Percentiles rank a stretch among this genome's conserved stretches.
These are phyloP conservation scores for Amphiura filiformis DNA, from an alignment of 35 echinoderm and acorn worm species.

Conservation along the genomic window DNA sequence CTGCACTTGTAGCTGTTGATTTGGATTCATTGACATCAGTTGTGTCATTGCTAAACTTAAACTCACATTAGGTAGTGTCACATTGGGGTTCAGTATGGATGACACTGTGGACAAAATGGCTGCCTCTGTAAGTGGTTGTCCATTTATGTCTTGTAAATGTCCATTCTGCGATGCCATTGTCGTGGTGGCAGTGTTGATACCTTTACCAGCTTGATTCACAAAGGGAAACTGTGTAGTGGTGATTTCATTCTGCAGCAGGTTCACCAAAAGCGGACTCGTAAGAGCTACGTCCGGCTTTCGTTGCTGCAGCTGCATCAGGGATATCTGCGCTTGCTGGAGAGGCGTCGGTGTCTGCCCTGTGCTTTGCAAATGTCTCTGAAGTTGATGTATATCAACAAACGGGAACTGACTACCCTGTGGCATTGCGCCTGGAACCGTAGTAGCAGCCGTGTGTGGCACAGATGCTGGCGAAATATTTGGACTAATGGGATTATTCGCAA, in stretches of 20 bases:
- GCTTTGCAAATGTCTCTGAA: not conserved
- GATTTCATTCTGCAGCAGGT: constrained; percentile 90
- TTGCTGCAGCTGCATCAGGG: not conserved
- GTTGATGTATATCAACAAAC: not conserved
- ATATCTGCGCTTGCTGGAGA: not conserved
- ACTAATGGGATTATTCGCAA: constrained; percentile 67
- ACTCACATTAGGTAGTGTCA: not conserved
- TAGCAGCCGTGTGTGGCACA: not conserved
- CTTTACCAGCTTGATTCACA: constrained; percentile 12
- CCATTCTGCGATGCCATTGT: not conserved
- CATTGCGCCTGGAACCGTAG: not conserved
- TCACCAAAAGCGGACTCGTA: constrained; percentile 89
- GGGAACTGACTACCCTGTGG: not conserved
- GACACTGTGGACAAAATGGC: too few species aligned
- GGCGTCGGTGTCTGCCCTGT: not conserved
- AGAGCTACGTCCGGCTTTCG: constrained; percentile 65
- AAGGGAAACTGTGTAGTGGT: constrained; percentile 88
- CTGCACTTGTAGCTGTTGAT: not conserved
- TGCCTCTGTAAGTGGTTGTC: too few species aligned
- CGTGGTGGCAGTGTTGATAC: not conserved
- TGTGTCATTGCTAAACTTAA: not conserved
- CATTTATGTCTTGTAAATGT: too few species aligned
- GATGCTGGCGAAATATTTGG: constrained; percentile 41
- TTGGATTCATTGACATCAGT: not conserved
- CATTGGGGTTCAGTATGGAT: not conserved